A percentile compares a stretch with the other conserved stretches of the same genome.
phyloP scores from a whole-genome alignment of 2,113 vertebrate species.

The Takifugu flavidus region DNA sequence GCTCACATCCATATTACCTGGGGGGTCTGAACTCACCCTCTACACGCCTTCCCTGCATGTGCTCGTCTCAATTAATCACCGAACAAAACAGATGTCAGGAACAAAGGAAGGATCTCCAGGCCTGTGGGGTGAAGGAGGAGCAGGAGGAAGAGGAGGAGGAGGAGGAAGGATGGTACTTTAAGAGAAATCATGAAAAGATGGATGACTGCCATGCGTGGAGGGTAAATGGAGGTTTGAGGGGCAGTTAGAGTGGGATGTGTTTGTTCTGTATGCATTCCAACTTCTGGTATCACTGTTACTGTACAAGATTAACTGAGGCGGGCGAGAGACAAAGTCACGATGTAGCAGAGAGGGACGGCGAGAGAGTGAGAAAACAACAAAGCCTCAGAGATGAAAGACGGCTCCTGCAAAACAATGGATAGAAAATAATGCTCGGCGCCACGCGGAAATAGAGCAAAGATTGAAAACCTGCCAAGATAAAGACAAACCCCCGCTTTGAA shows the following conservation, averaged over 20 bases:
- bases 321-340: constrained; percentile 36
- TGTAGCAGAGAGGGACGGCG: constrained; percentile 26
- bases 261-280: constrained; percentile 13
- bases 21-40: constrained; percentile 59
- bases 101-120: constrained; percentile 67
- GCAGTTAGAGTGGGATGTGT: constrained; percentile 26
- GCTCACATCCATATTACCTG: constrained; percentile 56
- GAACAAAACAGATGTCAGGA: constrained; percentile 74
- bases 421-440: constrained; percentile 61
- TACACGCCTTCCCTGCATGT: constrained; percentile 66
- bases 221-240: constrained; percentile 30
- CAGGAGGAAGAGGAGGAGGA: neutral
- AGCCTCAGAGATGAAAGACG: constrained; percentile 69
- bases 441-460: constrained; percentile 75
- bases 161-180: constrained; percentile 16
- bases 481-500: constrained; percentile 71
- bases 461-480: constrained; percentile 76
- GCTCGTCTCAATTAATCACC: constrained; percentile 75
- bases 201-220: constrained; percentile 9
- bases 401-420: constrained; percentile 69
- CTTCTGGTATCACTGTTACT: constrained; percentile 27
- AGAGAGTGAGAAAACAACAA: constrained; percentile 67
- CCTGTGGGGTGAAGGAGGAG: constrained; percentile 50
- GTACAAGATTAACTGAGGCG: constrained; percentile 10
- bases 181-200: constrained; percentile 15